phyloP scores from a whole-genome alignment of 1,140 invertebrate species.

The Drosophila dunni region DNA sequence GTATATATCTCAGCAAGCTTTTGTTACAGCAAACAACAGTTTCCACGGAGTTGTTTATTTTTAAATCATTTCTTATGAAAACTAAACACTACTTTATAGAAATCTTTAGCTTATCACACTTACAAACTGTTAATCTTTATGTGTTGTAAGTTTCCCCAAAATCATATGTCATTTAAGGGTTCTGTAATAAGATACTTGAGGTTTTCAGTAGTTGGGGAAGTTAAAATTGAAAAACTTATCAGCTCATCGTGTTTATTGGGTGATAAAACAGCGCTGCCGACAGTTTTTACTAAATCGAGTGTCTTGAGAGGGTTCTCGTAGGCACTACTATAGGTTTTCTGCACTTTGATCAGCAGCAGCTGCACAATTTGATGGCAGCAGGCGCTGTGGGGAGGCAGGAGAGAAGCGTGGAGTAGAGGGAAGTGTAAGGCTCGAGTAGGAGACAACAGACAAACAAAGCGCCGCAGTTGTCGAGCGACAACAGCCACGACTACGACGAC shows the following conservation, averaged over 20 bases:
- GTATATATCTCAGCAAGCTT: neutral
- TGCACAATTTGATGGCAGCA: conserved; percentile 24
- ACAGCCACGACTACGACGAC: conserved; percentile 29
- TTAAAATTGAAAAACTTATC: conserved; percentile 1
- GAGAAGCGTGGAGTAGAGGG: neutral
- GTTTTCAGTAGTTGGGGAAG: neutral
- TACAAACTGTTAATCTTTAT: neutral
- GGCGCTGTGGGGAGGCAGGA: neutral
- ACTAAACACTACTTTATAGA: neutral
- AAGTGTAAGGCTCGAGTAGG: neutral
- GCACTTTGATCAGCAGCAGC: conserved; percentile 9
- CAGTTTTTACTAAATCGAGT: neutral
- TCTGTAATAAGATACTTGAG: neutral
- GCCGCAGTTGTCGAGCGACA: conserved; percentile 65
- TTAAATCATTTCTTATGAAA: neutral
- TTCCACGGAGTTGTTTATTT: neutral
- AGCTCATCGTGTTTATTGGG: neutral
- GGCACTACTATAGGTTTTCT: neutral
- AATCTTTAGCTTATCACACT: neutral
- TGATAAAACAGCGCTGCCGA: conserved; percentile 1
- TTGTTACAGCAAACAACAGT: neutral
- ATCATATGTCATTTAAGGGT: conserved; percentile 3
- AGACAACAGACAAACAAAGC: conserved; percentile 63
- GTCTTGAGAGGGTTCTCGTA: neutral
- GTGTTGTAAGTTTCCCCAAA: neutral